Evolutionary conservation across 2,888 invertebrate genomes (phyloP), one percentile per base, ranked within the genome.

Genomic region (Frankliniella fusca): DNA sequence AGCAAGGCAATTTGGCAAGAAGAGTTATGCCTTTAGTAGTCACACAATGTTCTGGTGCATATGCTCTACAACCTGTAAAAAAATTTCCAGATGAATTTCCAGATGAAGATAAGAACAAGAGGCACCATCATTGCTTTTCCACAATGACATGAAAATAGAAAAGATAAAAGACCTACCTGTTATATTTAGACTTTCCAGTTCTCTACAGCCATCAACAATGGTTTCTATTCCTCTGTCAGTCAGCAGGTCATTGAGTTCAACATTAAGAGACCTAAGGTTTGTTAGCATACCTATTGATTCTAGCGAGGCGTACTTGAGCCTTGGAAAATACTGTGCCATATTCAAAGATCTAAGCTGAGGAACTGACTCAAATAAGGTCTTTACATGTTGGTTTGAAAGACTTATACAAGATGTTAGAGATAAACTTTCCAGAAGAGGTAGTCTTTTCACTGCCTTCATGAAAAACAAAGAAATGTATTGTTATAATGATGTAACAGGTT

Each of bases 241-340:
- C 27, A 76, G 27, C 12, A 76, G 70, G 27, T 76, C 70, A 76
- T 76, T 76, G 3, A 76, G 70, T 10, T 76, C 70, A 76, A 76
- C 27, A 12, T 76, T 76, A 27, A 76, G 70, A 76, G 70, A 76
- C 27, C 70, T 23, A 76, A 76, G 70, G 27, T 23, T 76, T 12
- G 23, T 27, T 27, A 76, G 27, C 70, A 76, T 76, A 23, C 70
- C 70, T 23, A 76, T 76, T 8, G 70, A 76, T 27, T 76, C 70
- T 27, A 76, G 27, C 12, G 70, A 76, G 27, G 70, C 23, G 27
- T 76, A 76, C 27, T 76, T 76, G 12, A 76, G 27, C 27, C 70
- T n/a, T 76, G 70, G 70, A 76, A 76, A 76, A 76, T 76, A 76
- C 70, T 76, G 70, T 27, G 70, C 70, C 70, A 76, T 76, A 23